Conservation (phyloP, 2,113 vertebrate species). For the Bubo scandiacus region DNA sequence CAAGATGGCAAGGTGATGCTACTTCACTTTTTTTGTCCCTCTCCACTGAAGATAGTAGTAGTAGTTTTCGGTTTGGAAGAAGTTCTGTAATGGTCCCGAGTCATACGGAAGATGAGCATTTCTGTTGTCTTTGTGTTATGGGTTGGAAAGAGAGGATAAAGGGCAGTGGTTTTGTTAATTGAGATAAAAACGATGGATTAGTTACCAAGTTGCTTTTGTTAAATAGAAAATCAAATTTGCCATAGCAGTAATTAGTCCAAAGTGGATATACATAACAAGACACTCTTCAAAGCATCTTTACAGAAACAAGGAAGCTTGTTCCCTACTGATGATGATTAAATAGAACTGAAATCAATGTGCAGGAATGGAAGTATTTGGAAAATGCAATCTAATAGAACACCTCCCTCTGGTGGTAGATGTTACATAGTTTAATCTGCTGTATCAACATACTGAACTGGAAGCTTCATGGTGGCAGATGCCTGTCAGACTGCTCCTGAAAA, state of each 20-base stretch:
- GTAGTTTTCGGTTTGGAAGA: not conserved
- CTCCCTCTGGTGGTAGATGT: constrained; percentile 16
- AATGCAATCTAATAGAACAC: not conserved
- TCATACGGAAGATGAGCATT: not conserved
- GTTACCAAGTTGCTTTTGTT: not conserved
- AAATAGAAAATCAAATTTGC: not conserved
- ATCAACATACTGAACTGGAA: not conserved
- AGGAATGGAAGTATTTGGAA: not conserved
- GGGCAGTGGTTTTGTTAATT: not conserved
- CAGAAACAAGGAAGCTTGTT: not conserved
- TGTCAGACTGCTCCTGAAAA: not conserved
- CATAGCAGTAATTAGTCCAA: not conserved
- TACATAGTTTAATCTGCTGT: not conserved
- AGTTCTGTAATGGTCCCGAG: not conserved
- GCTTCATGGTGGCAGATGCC: not conserved
- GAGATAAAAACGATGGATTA: not conserved
- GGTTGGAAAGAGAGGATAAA: not conserved
- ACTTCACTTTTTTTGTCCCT: not conserved
- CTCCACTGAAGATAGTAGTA: not conserved
- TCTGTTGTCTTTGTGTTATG: not conserved
- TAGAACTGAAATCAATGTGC: not conserved
- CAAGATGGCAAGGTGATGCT: not conserved
- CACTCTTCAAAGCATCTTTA: not conserved
- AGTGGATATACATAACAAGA: not conserved
- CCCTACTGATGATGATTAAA: not conserved